phyloP scores from a whole-genome alignment of 2,113 vertebrate species.

The Lathamus discolor region DNA sequence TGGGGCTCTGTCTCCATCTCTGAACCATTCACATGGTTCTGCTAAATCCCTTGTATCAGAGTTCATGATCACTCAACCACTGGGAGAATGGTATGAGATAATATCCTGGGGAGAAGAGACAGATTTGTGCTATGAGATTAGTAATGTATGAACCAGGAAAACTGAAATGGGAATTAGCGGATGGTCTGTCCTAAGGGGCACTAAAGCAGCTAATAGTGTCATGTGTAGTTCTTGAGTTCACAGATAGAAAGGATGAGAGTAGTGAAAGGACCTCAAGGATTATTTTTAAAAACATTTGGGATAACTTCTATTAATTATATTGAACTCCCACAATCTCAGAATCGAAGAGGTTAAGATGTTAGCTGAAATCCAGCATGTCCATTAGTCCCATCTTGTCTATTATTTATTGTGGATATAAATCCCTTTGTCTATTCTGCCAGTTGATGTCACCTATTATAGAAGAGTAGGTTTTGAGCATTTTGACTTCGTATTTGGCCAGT shows the following conservation, averaged over 20 bases:
- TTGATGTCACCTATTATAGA: not conserved
- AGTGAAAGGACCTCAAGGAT: not conserved
- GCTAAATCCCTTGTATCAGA: not conserved
- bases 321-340: not conserved
- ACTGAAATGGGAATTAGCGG: not conserved
- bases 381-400: not conserved
- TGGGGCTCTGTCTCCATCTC: not conserved
- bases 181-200: not conserved
- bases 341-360: fast-evolving
- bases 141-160: not conserved
- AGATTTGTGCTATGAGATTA: not conserved
- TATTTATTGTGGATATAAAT: not conserved
- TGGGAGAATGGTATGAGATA: not conserved
- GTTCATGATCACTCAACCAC: fast-evolving
- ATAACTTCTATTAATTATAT: not conserved
- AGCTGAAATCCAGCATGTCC: not conserved
- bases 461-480: not conserved
- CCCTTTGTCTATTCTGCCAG: not conserved
- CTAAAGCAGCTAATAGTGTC: not conserved
- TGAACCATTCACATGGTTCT: not conserved
- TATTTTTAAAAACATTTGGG: not conserved
- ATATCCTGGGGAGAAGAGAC: not conserved
- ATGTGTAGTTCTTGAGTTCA: not conserved
- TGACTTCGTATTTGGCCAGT: not conserved
- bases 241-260: not conserved